A percentile compares a stretch with the other conserved stretches of the same genome.
Evolutionary conservation across 2,113 vertebrate genomes (phyloP).

Genomic region (Lipophrys pholis): DNA sequence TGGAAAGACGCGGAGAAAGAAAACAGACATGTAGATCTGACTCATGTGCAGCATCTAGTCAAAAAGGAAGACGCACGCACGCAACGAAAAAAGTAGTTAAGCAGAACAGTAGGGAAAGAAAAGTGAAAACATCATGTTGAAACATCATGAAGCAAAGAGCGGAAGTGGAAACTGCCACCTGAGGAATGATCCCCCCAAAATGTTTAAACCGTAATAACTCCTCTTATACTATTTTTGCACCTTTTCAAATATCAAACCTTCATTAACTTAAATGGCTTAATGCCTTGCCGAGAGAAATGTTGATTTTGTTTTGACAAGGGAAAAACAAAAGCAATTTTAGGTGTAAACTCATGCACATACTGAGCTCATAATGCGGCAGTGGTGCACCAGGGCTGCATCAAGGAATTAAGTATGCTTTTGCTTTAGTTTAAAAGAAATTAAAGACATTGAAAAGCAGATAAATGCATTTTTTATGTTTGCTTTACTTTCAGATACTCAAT

Average conservation of each 20-base stretch:
- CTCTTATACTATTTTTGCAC: background rate
- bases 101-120: constrained; percentile 26
- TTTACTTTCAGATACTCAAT: no score
- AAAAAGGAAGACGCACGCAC: constrained; percentile 25
- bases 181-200: background rate
- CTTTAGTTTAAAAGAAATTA: no score
- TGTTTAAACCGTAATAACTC: background rate
- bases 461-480: no score
- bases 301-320: no score
- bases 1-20: constrained; percentile 12
- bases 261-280: background rate
- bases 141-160: background rate
- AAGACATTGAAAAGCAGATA: no score
- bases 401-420: no score
- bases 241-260: background rate
- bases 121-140: background rate
- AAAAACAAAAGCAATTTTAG: no score
- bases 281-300: background rate
- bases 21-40: constrained; percentile 51
- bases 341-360: background rate
- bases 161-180: constrained; percentile 14
- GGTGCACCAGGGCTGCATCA: no score
- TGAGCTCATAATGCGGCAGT: no score
- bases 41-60: constrained; percentile 37
- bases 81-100: constrained; percentile 15